Conservation (phyloP, 2,888 invertebrate genomes). For the Hyposoter dolosus region DNA sequence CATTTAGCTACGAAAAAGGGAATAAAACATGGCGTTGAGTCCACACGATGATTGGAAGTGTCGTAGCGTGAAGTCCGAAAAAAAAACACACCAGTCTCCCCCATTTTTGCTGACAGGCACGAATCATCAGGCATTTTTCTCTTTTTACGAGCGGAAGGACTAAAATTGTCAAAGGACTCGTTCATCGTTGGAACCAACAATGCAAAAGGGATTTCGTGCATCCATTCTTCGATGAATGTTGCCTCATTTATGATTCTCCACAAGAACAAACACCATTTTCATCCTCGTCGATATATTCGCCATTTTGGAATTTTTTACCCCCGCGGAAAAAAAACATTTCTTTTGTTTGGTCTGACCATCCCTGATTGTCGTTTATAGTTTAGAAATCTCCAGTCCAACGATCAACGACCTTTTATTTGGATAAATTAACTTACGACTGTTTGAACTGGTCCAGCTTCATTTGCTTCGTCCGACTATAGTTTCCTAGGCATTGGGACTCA, state of each 20-base stretch:
- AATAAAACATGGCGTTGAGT: conserved; percentile 23
- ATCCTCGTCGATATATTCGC: background rate
- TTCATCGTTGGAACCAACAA: conserved; percentile 17
- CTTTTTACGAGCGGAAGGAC: conserved; percentile 48
- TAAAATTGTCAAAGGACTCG: conserved; percentile 41
- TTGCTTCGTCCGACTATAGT: background rate
- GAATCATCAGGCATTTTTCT: conserved; percentile 55
- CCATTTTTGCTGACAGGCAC: conserved; percentile 47
- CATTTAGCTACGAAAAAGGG: conserved; percentile 45
- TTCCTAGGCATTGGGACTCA: background rate
- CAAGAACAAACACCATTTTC: background rate
- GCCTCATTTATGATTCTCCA: background rate
- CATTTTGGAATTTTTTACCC: conserved; percentile 4
- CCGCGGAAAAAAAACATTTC: background rate
- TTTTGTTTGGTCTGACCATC: background rate
- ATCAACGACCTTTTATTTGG: conserved; percentile 7
- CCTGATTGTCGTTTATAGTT: conserved; percentile 15
- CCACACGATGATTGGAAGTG: conserved; percentile 39
- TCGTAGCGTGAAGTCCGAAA: conserved; percentile 79
- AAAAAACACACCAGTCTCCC: conserved; percentile 68
- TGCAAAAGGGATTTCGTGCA: conserved; percentile 8
- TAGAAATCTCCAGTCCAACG: background rate
- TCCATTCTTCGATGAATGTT: conserved; percentile 1
- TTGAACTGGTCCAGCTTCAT: conserved; percentile 3
- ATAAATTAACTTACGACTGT: background rate